Percentiles rank a stretch among this genome's conserved stretches.
These are phyloP conservation scores for Platyrinchus mystaceus DNA, from an alignment of 2,797 vertebrate genomes.

Conservation along the genomic window DNA sequence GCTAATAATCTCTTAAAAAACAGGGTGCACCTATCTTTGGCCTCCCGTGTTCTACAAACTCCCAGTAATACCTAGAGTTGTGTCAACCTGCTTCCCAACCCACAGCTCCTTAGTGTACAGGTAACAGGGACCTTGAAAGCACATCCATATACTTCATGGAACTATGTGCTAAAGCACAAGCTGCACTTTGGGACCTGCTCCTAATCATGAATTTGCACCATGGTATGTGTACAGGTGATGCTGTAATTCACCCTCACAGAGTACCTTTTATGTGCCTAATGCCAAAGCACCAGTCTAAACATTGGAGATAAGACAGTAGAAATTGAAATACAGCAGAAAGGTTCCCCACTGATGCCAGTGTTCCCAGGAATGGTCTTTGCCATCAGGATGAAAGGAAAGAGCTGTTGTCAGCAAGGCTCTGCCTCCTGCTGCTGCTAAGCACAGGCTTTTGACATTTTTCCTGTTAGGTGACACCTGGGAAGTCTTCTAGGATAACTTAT, in stretches of 20 bases:
- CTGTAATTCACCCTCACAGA: neutral
- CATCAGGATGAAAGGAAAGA: neutral
- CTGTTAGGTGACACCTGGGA: neutral
- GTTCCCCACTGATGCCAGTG: neutral
- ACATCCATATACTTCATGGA: accelerated
- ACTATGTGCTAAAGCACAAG: accelerated
- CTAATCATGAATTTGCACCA: neutral
- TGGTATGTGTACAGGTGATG: neutral
- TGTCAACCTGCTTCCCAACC: neutral
- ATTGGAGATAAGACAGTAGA: neutral
- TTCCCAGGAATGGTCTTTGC: neutral
- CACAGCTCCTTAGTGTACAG: neutral
- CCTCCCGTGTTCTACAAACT: neutral
- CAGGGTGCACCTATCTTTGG: accelerated
- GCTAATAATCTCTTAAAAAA: neutral
- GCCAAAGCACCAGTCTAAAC: neutral
- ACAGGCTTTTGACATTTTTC: neutral
- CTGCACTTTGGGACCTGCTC: neutral
- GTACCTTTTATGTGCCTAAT: neutral
- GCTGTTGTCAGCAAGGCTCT: neutral
- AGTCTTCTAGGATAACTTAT: neutral
- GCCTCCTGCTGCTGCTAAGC: neutral
- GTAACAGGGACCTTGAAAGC: neutral
- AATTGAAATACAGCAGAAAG: neutral
- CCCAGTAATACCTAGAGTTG: neutral